phyloP scores from a whole-genome alignment of 1,140 invertebrate genomes.

The Wasmannia auropunctata region DNA sequence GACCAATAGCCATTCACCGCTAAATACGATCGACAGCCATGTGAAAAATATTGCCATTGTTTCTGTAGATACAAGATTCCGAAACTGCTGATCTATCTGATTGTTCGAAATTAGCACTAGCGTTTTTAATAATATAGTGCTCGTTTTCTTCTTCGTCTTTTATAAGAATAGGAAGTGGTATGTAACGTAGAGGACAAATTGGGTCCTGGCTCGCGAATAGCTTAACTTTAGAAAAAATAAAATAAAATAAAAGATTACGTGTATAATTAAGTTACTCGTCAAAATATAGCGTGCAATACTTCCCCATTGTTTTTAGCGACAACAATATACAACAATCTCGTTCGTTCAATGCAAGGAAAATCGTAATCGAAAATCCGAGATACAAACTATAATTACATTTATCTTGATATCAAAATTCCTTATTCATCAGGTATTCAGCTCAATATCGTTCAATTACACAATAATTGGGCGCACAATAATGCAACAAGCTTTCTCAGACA shows the following conservation, averaged over 20 bases:
- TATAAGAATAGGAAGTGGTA: background rate
- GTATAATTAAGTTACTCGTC: slow-evolving; percentile 10
- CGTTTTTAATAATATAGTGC: background rate
- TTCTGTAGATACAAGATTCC: slow-evolving; percentile 9
- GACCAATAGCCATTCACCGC: slow-evolving; percentile 9
- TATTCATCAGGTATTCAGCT: slow-evolving; percentile 13
- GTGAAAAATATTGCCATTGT: slow-evolving; percentile 32
- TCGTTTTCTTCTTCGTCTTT: slow-evolving; percentile 24
- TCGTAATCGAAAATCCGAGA: slow-evolving; percentile 38
- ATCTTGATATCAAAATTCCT: slow-evolving; percentile 23
- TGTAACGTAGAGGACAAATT: background rate
- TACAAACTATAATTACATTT: slow-evolving; percentile 16
- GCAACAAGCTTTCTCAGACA: slow-evolving; percentile 71
- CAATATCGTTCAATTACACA: slow-evolving; percentile 1
- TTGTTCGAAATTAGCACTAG: slow-evolving; percentile 13
- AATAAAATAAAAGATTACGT: background rate
- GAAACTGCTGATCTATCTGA: background rate
- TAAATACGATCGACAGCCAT: background rate
- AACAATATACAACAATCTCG: slow-evolving; percentile 33
- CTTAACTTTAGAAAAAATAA: slow-evolving; percentile 15
- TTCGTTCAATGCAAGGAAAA: slow-evolving; percentile 67
- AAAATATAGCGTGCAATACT: slow-evolving; percentile 23
- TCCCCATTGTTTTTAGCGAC: background rate
- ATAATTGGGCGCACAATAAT: slow-evolving; percentile 22
- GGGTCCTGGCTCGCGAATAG: background rate